Percentiles rank a stretch among this genome's conserved stretches.
phyloP scores from a whole-genome alignment of 2,113 vertebrate genomes.

The Rhinopomastus cyanomelas region DNA sequence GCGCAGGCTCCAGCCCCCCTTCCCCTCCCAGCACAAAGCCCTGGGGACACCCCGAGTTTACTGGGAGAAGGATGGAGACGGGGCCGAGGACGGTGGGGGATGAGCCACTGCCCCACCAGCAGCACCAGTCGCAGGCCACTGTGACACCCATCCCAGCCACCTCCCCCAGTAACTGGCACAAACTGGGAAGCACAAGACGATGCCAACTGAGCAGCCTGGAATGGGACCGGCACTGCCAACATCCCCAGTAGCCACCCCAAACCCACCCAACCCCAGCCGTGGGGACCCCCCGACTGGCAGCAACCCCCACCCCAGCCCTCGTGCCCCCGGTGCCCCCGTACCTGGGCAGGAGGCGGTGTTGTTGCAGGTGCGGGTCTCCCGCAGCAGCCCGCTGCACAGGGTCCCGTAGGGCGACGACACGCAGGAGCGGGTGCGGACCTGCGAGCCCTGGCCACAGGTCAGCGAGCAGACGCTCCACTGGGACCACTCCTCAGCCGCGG shows the following conservation, averaged over 20 bases:
- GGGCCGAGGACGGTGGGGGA: too few species aligned
- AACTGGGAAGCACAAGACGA: accelerated
- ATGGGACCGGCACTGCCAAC: accelerated
- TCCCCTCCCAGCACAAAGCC: background rate
- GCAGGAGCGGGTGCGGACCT: constrained; percentile 95
- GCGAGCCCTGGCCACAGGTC: constrained; percentile 95
- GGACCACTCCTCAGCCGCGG: constrained; percentile 96
- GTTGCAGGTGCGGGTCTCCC: constrained; percentile 95
- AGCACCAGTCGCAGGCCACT: accelerated
- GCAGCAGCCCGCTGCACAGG: constrained; percentile 92
- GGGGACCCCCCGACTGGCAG: background rate
- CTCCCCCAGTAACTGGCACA: background rate
- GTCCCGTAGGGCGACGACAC: constrained; percentile 97
- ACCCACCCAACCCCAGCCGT: accelerated
- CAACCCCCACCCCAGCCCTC: background rate
- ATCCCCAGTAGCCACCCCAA: background rate
- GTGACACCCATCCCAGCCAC: background rate
- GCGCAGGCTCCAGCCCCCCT: background rate
- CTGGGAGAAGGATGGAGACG: background rate
- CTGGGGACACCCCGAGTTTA: accelerated
- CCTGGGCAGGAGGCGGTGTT: constrained; percentile 95
- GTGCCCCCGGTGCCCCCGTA: background rate
- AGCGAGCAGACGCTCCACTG: constrained; percentile 98
- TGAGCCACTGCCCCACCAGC: background rate
- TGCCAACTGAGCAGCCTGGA: background rate